These are phyloP conservation scores for Lasioglossum villosulum DNA, from an alignment of 2,888 invertebrate genomes.

Conservation along the genomic window DNA sequence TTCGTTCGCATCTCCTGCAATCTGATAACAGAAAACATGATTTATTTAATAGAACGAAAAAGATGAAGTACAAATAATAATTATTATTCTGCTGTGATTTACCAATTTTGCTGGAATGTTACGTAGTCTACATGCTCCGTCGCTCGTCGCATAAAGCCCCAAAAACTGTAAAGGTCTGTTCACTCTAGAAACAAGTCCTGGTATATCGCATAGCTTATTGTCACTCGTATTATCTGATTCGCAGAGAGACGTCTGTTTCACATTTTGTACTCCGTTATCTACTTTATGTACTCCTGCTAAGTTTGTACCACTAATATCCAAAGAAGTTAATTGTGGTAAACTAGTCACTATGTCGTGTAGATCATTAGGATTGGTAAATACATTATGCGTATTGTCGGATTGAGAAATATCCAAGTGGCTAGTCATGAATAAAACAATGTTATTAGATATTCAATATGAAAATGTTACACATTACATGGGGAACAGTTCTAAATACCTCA, in stretches of 20 bases:
- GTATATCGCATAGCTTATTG: constrained; percentile 89
- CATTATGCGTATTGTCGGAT: constrained; percentile 89
- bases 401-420: constrained; percentile 95
- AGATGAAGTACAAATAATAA: neutral
- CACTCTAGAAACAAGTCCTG: constrained; percentile 92
- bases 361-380: constrained; percentile 91
- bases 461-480: neutral
- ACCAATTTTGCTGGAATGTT: constrained; percentile 96
- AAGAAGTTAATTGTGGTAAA: constrained; percentile 90
- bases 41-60: neutral
- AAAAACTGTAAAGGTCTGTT: constrained; percentile 93
- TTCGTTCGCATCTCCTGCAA: constrained; percentile 96
- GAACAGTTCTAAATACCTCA: constrained; percentile 83
- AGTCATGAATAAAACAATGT: constrained; percentile 67
- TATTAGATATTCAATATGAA: neutral
- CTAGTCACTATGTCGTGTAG: constrained; percentile 90
- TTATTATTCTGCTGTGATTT: constrained; percentile 74
- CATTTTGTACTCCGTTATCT: constrained; percentile 87
- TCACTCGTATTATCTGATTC: constrained; percentile 51
- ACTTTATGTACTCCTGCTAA: constrained; percentile 94
- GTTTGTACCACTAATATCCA: constrained; percentile 99
- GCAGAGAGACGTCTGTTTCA: constrained; percentile 84
- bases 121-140: constrained; percentile 95
- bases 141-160: constrained; percentile 95
- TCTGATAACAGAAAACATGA: constrained; percentile 84